Evolutionary conservation across 2,113 vertebrate species (phyloP).

Genomic region (Gymnorhina tibicen): DNA sequence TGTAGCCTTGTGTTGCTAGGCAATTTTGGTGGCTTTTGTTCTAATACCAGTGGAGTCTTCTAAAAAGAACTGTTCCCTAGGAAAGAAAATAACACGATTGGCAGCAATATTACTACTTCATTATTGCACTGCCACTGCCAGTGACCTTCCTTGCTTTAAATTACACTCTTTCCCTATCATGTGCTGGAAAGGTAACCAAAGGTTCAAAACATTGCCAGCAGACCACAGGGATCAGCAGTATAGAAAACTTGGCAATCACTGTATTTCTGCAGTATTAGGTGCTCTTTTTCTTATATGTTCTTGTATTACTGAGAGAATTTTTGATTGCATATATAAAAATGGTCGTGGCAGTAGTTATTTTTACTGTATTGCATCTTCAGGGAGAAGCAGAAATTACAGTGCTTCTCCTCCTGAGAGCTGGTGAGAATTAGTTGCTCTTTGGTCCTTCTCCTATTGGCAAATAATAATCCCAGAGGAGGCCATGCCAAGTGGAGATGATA

Average conservation of each 20-base stretch:
- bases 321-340: neutral
- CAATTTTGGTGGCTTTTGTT: conserved; percentile 18
- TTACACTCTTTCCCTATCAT: neutral
- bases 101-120: neutral
- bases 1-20: neutral
- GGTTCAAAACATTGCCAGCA: neutral
- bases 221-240: neutral
- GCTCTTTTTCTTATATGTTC: neutral
- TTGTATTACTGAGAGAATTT: neutral
- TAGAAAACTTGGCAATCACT: neutral
- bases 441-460: neutral
- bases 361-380: neutral
- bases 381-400: neutral
- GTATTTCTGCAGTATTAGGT: neutral
- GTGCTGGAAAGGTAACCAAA: neutral
- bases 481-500: neutral
- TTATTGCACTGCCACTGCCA: neutral
- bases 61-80: neutral
- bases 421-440: neutral
- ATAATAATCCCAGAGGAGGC: neutral
- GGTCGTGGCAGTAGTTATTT: neutral
- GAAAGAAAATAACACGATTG: neutral
- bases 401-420: neutral
- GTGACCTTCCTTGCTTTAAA: conserved; percentile 1
- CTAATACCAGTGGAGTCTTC: neutral